These are phyloP conservation scores for Gasterosteus nipponicus DNA, from an alignment of 2,113 vertebrate genomes.

Conservation along the genomic window DNA sequence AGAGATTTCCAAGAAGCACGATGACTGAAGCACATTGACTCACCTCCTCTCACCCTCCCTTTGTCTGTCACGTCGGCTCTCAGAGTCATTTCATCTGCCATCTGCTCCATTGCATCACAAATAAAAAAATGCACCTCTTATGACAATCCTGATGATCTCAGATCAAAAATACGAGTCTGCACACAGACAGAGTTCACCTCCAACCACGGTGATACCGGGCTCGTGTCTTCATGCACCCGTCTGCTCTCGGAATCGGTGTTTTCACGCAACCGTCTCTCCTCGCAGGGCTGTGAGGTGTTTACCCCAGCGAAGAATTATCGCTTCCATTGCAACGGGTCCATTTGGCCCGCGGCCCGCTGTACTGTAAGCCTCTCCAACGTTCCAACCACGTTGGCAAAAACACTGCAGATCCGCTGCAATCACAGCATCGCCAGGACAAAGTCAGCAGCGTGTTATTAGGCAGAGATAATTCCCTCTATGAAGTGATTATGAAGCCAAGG, in stretches of 20 bases:
- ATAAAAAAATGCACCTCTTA: slow-evolving; percentile 59
- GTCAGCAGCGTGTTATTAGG: slow-evolving; percentile 69
- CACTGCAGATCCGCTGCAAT: slow-evolving; percentile 52
- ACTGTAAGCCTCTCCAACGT: slow-evolving; percentile 63
- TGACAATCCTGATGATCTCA: slow-evolving; percentile 58
- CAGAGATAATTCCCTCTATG: slow-evolving; percentile 42
- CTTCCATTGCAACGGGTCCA: slow-evolving; percentile 65
- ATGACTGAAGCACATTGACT: slow-evolving; percentile 42
- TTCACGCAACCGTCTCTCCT: slow-evolving; percentile 24
- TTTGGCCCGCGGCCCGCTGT: slow-evolving; percentile 75
- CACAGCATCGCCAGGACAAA: slow-evolving; percentile 55
- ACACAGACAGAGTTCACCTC: slow-evolving; percentile 33
- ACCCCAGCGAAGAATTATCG: slow-evolving; percentile 54
- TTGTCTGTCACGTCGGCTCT: slow-evolving; percentile 63
- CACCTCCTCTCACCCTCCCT: slow-evolving; percentile 74
- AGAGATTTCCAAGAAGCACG: slow-evolving; percentile 21
- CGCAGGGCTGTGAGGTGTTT: slow-evolving; percentile 50
- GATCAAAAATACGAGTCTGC: slow-evolving; percentile 43
- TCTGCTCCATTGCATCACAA: slow-evolving; percentile 72
- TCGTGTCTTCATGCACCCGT: slow-evolving; percentile 32
- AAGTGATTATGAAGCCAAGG: slow-evolving; percentile 61
- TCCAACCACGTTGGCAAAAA: slow-evolving; percentile 74
- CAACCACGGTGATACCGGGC: slow-evolving; percentile 32
- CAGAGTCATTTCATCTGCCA: slow-evolving; percentile 72
- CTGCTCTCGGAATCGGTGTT: slow-evolving; percentile 26